Base-by-base conservation (phyloP, 2,113 vertebrate species). In the Tor tambroides region DNA sequence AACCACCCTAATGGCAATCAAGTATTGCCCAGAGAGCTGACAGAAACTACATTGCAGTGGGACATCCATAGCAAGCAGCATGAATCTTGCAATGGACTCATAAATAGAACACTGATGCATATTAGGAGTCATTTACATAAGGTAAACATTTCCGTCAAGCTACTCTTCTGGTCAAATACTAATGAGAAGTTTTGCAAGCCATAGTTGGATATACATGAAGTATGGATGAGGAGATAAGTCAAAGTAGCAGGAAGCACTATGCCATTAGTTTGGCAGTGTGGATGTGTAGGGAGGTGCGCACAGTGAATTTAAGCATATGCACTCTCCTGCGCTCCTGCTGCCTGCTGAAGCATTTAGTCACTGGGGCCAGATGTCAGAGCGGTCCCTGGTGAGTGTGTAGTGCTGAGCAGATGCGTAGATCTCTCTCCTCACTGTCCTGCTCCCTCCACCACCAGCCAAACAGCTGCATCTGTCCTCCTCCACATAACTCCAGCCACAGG, bases 391-490 rank as follows among this genome's bases (percentile, higher is more conserved):
- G 95, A 93, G 94, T 92, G 94, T 94, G 96, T 94, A 96, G 96
- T 94, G 91, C 94, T 91, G 94, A 96, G 95, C 97, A 98, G 97
- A 97, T 98, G 98, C 97, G 96, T 89, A 61, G 89, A 80, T 90
- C 65, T 74, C 87, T 88, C 93, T 95, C 94, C 93, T 94, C 93
- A 88, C 93, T 94, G 95, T 93, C 94, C 94, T 88, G 93, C 94
- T 95, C 94, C 92, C 94, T 90, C 94, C 95, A 94, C 94, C 94
- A 94, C 92, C 91, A 95, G 93, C 94, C 92, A 93, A 94, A 95
- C 96, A 96, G 94, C 95, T 96, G 95, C 93, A 93, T 93, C 93
- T 94, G 94, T 93, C 94, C 92, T 94, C 56, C n/a, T 63, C 23
- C 56, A 83, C 54, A 76, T 80, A 83, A 88, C 87, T 84, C 82